Conservation (phyloP, 2,888 invertebrate genomes). For the Amblyjoppa fuscipennis region DNA sequence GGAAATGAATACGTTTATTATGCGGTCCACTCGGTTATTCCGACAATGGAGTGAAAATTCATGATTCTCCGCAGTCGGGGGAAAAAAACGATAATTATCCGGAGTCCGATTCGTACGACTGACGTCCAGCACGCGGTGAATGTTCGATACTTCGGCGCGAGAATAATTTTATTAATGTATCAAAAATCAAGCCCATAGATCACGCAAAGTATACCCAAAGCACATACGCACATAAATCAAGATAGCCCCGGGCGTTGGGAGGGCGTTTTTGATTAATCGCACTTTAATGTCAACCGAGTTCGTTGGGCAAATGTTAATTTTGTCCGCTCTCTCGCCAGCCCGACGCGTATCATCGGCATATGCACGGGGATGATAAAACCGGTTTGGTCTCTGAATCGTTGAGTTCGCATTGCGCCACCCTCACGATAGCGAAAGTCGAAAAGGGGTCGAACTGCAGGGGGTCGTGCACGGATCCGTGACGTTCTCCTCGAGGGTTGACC, state of each 20-base stretch:
- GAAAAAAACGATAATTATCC: neutral
- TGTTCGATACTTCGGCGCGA: neutral
- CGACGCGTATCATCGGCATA: conserved; percentile 39
- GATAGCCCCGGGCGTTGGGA: conserved; percentile 27
- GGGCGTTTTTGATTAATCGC: conserved; percentile 57
- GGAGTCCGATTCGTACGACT: too few species aligned
- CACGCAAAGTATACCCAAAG: conserved; percentile 24
- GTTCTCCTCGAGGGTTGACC: neutral
- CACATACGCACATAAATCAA: conserved; percentile 54
- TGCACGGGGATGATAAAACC: conserved; percentile 36
- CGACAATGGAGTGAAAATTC: neutral
- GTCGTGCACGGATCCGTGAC: neutral
- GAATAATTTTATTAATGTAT: neutral
- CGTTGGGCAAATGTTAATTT: conserved; percentile 50
- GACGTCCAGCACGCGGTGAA: neutral
- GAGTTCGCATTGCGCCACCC: conserved; percentile 28
- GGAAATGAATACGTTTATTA: neutral
- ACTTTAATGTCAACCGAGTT: conserved; percentile 53
- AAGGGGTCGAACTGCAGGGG: conserved; percentile 33
- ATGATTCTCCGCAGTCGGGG: neutral
- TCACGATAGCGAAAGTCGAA: conserved; percentile 17
- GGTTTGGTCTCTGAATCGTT: conserved; percentile 30
- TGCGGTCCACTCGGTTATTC: neutral
- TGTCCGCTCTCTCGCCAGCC: conserved; percentile 9
- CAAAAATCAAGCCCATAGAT: neutral